Conservation (phyloP, 2,113 vertebrate genomes). For the Dipodomys ordii region DNA sequence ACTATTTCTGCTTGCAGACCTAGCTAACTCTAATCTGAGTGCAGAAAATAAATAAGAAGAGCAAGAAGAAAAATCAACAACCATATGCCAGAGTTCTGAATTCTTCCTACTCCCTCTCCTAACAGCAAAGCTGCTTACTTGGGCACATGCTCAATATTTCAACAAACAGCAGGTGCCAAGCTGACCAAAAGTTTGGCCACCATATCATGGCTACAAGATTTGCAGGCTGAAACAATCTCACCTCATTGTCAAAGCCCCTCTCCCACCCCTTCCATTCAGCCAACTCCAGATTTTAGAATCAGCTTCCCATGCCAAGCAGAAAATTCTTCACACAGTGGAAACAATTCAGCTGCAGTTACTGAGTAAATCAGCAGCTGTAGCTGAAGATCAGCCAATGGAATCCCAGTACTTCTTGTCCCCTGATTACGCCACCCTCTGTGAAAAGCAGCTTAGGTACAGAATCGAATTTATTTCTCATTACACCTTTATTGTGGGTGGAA, state of each 20-base stretch:
- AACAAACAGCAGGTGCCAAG: conserved; percentile 44
- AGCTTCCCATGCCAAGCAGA: background rate
- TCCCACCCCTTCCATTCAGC: background rate
- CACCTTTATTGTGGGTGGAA: background rate
- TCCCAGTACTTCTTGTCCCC: background rate
- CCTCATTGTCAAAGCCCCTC: background rate
- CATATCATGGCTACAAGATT: conserved; percentile 25
- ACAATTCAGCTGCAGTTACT: background rate
- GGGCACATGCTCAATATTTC: background rate
- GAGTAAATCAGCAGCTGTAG: background rate
- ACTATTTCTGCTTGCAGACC: background rate
- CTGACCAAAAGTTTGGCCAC: conserved; percentile 39
- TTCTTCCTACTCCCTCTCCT: background rate
- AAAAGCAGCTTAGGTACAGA: background rate
- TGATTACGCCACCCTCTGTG: background rate
- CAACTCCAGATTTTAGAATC: background rate
- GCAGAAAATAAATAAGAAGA: background rate
- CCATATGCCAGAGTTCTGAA: background rate
- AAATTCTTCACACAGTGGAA: background rate
- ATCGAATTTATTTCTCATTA: background rate
- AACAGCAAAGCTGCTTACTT: conserved; percentile 4
- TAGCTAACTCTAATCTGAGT: background rate
- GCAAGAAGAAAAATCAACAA: background rate
- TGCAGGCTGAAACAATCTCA: conserved; percentile 15
- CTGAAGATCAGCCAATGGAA: background rate